Evolutionary conservation across 1,140 invertebrate genomes (phyloP), one percentile per base, ranked within the genome.

Genomic region (Caenorhabditis tropicalis): DNA sequence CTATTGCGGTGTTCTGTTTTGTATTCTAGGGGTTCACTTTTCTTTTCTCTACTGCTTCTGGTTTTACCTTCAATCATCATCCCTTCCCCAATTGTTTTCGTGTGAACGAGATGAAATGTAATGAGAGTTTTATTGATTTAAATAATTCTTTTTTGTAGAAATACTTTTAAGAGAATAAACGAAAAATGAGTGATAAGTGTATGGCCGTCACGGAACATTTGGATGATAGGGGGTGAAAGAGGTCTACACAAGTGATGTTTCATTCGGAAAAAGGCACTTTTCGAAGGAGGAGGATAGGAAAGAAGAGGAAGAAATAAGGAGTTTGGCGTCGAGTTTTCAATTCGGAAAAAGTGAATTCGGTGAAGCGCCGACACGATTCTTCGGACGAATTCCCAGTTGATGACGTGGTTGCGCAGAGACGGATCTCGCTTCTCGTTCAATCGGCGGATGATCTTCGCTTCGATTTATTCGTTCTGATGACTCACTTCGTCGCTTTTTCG

Each of bases 251-350:
- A 58, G 53, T 65, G 65, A 74, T 74, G n/a, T 33, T 74, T n/a
- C n/a, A n/a, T n/a, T n/a, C n/a, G n/a, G n/a, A n/a, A 74, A 46
- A 74, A 74, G 65, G 65, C 65, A 74, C 65, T 43, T 74, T 36
- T n/a, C n/a, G n/a, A n/a, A n/a, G n/a, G n/a, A n/a, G n/a, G n/a
- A n/a, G n/a, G n/a, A n/a, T n/a, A n/a, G n/a, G 16, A 16, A 12
- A 74, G n/a, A n/a, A 46, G 24, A n/a, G 5, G 43, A 46, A 43
- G 33, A 43, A 10, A 74, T 46, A 74, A 21, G n/a, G n/a, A n/a
- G n/a, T n/a, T 19, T 36, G 65, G 65, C 65, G 65, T 74, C 65
- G 65, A 74, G 65, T 43, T 29, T 74, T 74, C 65, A 74, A 24
- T 74, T 27, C 21, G 65, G 65, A 46, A 74, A 74, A 43, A 74